These are phyloP conservation scores for Elgaria multicarinata DNA, from an alignment of 2,113 vertebrate genomes.

Conservation along the genomic window DNA sequence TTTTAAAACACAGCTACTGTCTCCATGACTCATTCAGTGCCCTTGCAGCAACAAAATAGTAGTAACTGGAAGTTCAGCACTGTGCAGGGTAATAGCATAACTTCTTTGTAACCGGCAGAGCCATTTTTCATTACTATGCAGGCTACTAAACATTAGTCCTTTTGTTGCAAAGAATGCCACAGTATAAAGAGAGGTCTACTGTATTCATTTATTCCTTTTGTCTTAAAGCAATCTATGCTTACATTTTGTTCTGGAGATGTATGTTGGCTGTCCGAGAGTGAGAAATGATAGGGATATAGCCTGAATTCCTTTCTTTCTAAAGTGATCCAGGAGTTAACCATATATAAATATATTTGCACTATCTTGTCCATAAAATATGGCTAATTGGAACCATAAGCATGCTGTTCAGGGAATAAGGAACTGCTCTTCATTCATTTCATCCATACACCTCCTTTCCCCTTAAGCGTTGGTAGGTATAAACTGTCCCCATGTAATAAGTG, in stretches of 20 bases:
- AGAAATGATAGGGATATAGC: background rate
- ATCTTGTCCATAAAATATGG: background rate
- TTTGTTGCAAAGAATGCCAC: background rate
- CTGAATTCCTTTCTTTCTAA: background rate
- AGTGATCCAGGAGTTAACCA: background rate
- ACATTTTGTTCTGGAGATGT: background rate
- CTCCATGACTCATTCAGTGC: background rate
- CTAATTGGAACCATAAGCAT: background rate
- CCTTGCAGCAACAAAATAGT: background rate
- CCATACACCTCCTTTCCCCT: background rate
- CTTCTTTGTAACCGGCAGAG: conserved; percentile 3
- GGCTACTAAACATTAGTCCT: conserved; percentile 9
- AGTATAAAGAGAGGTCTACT: background rate
- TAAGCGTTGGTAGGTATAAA: background rate
- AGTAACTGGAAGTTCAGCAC: conserved; percentile 33
- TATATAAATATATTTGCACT: background rate
- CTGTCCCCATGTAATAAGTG: fast-evolving
- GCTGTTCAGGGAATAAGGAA: background rate
- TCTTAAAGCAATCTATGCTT: background rate
- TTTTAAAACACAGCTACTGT: fast-evolving
- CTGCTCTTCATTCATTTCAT: fast-evolving
- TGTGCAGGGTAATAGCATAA: background rate
- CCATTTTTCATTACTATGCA: background rate
- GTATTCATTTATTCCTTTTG: background rate
- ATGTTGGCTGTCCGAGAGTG: background rate